Base-by-base conservation (phyloP, 2,113 vertebrate genomes). In the Equus quagga region DNA sequence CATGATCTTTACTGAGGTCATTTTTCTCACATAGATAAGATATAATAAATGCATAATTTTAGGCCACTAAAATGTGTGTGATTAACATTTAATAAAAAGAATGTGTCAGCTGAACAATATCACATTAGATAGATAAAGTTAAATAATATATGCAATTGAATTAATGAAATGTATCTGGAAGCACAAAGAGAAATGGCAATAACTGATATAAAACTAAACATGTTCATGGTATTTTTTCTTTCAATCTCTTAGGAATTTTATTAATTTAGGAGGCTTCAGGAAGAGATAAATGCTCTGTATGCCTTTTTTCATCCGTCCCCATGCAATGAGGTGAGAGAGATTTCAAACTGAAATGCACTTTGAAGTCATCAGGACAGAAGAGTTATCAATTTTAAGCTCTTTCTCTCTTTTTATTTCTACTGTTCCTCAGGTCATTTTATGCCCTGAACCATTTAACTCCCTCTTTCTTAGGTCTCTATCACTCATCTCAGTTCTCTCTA, bases 281-380 rank as follows among this genome's bases (percentile, higher is more conserved):
- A 80, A 96, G 36, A 90, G n/a, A 93, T 23, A 92, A 51, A 84
- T 90, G 18, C 13, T 95, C 3, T 86, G 1, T 76, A 6, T 64
- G 4, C 58, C 6, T 80, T 95, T 84, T 64, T 65, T 76, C 28
- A 13, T 78, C 49, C 1, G 2, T 70, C 6, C 15, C 58, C 28
- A 96, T 26, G 49, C 24, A 95, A 72, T 89, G 75, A 87, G 3
- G 1, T 76, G 19, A 62, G 17, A 92, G 44, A 94, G 83, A 94
- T 94, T 85, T 97, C 19, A 92, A 81, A 70, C n/a, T 90, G 51
- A 95, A 96, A 92, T 87, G 10, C 8, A 82, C 62, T 85, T 92
- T 87, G 58, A 93, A 89, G 33, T 97, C 49, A 82, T 64, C 33
- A 87, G 64, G 60, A 79, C 8, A 82, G 23, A 88, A 15, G 19